Base-by-base conservation (phyloP, 35 echinoderm and acorn worm genomes). In the Holothuria glaberrima region DNA sequence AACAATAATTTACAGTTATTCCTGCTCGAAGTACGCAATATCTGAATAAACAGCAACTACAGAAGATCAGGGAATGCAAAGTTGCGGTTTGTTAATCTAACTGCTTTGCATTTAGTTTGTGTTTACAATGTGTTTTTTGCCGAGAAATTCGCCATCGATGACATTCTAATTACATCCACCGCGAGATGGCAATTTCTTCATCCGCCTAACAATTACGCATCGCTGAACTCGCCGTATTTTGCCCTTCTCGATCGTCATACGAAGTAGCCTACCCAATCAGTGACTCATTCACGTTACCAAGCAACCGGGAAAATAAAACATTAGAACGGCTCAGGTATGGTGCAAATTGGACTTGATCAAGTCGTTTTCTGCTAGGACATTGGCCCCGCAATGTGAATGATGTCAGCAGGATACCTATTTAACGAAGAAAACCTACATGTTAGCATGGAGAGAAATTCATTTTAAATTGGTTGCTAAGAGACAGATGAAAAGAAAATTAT, bases 321-420 rank as follows among this genome's bases (percentile, higher is more conserved):
- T 33, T 12, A 31, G 6, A 31, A 17, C 14, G 20, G 33, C 71
- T 0, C 31, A 75, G 71, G 22, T 32, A 75, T 75, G 71, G 71
- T 75, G 71, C 71, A 75, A 75, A 75, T 75, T 75, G 32, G 71
- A 75, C 71, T 75, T 75, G 71, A 31, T 38, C 18, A 75, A 75
- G 71, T 41, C 71, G 50, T 45, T 3, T 29, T 16, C 14, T 22
- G 13, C 31, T 29, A 75, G 71, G 71, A 36, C 71, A 75, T 75
- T 75, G 71, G 71, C 71, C 71, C 31, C 44, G 20, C 14, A 17
- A 54, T 14, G 50, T 14, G 50, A 54, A 54, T 54, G 13, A 54
- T 54, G 50, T 54, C 50, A 54, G 50, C 50, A 54, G 50, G 50
- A 54, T 54, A 54, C 50, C 50, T 14, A 54, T 14, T 5, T 54